Evolutionary conservation across 2,113 vertebrate species (phyloP).

Genomic region (Dasypus novemcinctus): DNA sequence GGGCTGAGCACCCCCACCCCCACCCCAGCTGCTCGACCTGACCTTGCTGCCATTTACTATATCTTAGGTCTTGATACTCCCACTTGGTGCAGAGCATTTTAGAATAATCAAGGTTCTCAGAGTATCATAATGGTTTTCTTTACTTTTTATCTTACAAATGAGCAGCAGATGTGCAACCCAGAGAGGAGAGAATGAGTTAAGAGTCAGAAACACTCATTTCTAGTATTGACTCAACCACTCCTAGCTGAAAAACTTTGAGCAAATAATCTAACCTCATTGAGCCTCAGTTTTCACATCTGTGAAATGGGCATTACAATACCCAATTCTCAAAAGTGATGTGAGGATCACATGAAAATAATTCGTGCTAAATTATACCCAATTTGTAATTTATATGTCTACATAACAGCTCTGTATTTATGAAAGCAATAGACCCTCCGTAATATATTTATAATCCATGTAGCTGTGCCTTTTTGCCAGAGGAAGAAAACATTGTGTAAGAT

Average conservation of each 20-base stretch:
- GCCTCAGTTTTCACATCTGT: slow-evolving; percentile 22
- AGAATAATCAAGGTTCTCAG: background rate
- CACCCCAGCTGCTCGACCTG: too few species aligned
- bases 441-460: background rate
- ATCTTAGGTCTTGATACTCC: background rate
- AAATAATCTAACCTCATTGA: background rate
- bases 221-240: background rate
- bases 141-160: background rate
- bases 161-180: background rate
- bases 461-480: background rate
- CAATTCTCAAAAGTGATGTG: background rate
- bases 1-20: background rate
- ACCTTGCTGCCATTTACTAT: background rate
- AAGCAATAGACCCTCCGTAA: background rate
- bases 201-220: background rate
- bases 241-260: background rate
- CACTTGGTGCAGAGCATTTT: background rate
- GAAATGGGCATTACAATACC: background rate
- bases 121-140: background rate
- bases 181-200: background rate
- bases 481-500: background rate
- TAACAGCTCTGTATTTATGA: background rate
- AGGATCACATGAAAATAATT: background rate
- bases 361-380: background rate
- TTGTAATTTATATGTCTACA: background rate